phyloP scores from a whole-genome alignment of 2,797 vertebrate genomes.

The Galago senegalensis region DNA sequence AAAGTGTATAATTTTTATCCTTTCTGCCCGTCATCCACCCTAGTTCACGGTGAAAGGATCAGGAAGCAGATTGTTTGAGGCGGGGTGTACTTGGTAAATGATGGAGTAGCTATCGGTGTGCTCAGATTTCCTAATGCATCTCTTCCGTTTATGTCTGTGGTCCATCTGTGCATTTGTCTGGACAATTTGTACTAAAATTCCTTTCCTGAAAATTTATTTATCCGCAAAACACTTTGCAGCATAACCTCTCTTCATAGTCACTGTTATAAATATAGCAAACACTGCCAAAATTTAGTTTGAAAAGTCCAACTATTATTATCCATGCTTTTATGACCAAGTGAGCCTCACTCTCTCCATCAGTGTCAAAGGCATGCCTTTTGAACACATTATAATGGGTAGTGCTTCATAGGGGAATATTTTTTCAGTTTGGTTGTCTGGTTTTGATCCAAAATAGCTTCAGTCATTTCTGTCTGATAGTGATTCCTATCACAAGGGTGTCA shows the following conservation, averaged over 20 bases:
- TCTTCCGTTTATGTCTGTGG: conserved; percentile 39
- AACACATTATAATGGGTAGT: conserved; percentile 54
- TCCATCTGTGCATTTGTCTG: conserved; percentile 51
- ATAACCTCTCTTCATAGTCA: conserved; percentile 64
- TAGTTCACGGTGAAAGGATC: not conserved
- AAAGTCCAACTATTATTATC: conserved; percentile 75
- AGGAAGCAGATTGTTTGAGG: not conserved
- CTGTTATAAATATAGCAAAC: conserved; percentile 68
- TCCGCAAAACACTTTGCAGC: conserved; percentile 68
- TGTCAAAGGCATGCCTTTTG: conserved; percentile 52
- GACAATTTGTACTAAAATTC: conserved; percentile 72
- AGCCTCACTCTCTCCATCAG: conserved; percentile 9
- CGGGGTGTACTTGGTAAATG: not conserved
- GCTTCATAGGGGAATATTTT: conserved; percentile 38
- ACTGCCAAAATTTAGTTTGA: conserved; percentile 59
- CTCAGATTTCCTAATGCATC: not conserved
- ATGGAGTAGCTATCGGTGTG: not conserved
- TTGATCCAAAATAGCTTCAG: conserved; percentile 73
- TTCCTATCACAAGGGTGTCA: conserved; percentile 32
- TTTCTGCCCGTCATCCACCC: not conserved
- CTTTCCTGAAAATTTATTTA: conserved; percentile 63
- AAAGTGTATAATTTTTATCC: not conserved
- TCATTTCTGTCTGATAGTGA: conserved; percentile 55
- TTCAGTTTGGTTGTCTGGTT: conserved; percentile 54
- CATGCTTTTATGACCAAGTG: conserved; percentile 68